Percentiles rank a stretch among this genome's conserved stretches.
These are phyloP conservation scores for Desmodus rotundus DNA, from an alignment of 2,113 vertebrate species.

Conservation along the genomic window DNA sequence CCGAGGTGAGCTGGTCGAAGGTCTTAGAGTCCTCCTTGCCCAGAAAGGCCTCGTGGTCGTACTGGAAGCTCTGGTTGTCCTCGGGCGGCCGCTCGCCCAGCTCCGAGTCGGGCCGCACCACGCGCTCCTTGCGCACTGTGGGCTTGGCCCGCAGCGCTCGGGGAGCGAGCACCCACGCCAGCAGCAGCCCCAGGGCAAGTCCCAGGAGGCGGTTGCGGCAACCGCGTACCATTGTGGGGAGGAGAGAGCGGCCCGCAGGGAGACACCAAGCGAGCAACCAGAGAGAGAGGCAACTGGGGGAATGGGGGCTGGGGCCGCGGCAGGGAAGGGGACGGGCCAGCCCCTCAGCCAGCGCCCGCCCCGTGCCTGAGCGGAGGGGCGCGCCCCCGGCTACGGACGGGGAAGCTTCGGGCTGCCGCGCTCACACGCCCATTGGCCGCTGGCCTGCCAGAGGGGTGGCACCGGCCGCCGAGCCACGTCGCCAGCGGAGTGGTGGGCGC, in stretches of 20 bases:
- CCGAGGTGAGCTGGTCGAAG: slow-evolving; percentile 95
- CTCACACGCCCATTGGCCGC: slow-evolving; percentile 66
- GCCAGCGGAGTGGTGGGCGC: slow-evolving; percentile 52
- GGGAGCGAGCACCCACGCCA: slow-evolving; percentile 76
- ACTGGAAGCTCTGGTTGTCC: slow-evolving; percentile 91
- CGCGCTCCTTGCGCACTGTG: slow-evolving; percentile 90
- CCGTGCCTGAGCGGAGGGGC: slow-evolving; percentile 7
- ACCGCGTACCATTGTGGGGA: slow-evolving; percentile 48
- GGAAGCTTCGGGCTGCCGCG: not conserved
- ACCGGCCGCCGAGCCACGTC: slow-evolving; percentile 50
- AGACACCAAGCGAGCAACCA: not conserved
- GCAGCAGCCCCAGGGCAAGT: slow-evolving; percentile 54
- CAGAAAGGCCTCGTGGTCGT: slow-evolving; percentile 96
- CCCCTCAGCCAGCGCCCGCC: slow-evolving; percentile 23
- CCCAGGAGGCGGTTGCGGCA: not conserved
- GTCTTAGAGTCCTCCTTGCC: slow-evolving; percentile 94
- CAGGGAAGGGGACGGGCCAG: not conserved
- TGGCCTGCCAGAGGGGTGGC: not conserved
- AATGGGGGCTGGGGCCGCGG: not conserved
- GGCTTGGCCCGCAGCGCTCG: slow-evolving; percentile 83
- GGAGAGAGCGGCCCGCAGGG: not conserved
- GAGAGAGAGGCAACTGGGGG: not conserved
- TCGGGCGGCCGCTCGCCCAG: slow-evolving; percentile 83
- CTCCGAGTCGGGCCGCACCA: slow-evolving; percentile 85
- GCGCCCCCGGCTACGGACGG: not conserved